Evolutionary conservation across 2,888 invertebrate species (phyloP).

Genomic region (Drosophila meridionalis): DNA sequence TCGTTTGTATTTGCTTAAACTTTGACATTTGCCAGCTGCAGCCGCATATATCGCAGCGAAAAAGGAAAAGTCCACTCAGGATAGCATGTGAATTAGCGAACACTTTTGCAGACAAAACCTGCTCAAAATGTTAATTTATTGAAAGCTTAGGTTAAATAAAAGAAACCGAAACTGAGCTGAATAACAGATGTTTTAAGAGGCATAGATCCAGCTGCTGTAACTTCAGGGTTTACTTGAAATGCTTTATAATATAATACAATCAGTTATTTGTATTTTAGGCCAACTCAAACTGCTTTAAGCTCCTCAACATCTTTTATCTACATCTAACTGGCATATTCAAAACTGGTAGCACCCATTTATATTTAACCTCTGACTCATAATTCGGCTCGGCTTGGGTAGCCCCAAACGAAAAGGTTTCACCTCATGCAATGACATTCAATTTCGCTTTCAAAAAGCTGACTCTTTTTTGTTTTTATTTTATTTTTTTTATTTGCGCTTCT

Average conservation of each 20-base stretch:
- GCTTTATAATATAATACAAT: neutral
- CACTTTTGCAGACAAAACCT: neutral
- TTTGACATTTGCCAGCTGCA: constrained; percentile 79
- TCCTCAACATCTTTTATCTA: neutral
- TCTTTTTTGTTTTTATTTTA: constrained; percentile 7
- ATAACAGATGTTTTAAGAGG: neutral
- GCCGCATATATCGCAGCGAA: constrained; percentile 43
- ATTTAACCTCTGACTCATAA: constrained; percentile 66
- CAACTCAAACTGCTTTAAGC: neutral
- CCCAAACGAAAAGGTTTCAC: constrained; percentile 51
- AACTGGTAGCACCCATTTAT: constrained; percentile 56
- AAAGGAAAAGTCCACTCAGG: constrained; percentile 64
- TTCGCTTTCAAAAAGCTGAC: constrained; percentile 70
- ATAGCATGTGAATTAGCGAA: constrained; percentile 31
- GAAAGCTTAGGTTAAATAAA: neutral
- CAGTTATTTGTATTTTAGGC: neutral
- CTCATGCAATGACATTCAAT: constrained; percentile 41
- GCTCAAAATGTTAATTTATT: constrained; percentile 1
- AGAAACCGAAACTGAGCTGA: neutral
- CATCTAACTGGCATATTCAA: constrained; percentile 40
- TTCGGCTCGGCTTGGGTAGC: constrained; percentile 18
- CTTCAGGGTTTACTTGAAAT: neutral
- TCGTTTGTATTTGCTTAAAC: constrained; percentile 76
- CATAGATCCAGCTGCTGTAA: too few relatives aligned
- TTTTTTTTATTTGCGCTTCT: constrained; percentile 32